These are phyloP conservation scores for human (Homo sapiens) DNA, from an alignment of 2,113 vertebrate species.

Conservation along the genomic window DNA sequence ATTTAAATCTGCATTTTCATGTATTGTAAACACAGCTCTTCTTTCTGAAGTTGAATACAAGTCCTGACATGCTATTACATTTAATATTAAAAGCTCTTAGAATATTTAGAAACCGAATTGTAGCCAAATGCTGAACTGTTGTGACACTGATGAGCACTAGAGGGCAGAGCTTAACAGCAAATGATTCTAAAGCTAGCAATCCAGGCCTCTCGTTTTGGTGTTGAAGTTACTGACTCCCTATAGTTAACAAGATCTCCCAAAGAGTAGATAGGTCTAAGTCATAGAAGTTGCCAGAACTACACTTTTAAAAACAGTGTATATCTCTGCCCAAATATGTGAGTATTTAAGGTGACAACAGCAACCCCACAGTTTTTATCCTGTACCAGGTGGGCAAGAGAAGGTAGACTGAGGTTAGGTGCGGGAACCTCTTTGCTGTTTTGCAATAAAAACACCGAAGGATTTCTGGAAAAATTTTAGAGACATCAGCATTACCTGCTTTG, in stretches of 20 bases:
- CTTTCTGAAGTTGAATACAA: slow-evolving; percentile 4
- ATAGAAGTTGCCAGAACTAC: background rate
- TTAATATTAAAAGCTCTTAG: slow-evolving; percentile 33
- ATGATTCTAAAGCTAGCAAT: background rate
- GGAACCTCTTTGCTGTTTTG: background rate
- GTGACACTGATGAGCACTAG: slow-evolving; percentile 75
- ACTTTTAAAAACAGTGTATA: background rate
- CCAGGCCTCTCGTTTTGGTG: background rate
- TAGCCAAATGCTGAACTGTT: background rate
- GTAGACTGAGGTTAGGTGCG: background rate
- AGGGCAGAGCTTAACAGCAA: slow-evolving; percentile 78
- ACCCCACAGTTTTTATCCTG: background rate
- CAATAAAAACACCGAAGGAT: background rate
- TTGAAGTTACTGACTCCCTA: background rate
- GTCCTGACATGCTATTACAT: background rate
- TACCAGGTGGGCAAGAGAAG: background rate
- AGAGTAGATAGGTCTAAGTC: background rate
- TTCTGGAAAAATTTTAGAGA: background rate
- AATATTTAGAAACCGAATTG: slow-evolving; percentile 8
- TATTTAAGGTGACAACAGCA: background rate
- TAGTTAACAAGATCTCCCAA: background rate
- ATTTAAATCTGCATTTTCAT: background rate
- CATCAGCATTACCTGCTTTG: background rate
- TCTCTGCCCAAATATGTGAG: background rate
- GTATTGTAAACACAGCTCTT: background rate